Percentiles rank a stretch among this genome's conserved stretches.
phyloP scores from a whole-genome alignment of 1,140 invertebrate genomes.

The Zophobas morio region DNA sequence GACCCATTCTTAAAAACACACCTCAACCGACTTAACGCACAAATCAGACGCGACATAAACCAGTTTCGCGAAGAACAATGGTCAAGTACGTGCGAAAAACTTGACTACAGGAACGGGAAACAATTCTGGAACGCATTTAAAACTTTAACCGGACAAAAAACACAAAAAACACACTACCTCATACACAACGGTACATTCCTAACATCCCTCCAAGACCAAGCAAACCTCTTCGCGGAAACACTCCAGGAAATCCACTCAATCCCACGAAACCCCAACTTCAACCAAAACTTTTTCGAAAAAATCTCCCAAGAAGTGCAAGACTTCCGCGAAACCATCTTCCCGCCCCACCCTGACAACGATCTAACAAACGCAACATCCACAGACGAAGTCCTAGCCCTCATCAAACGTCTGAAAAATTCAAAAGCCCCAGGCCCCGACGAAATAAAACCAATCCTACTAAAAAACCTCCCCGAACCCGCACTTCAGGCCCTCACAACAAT shows the following conservation, averaged over 20 bases:
- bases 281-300: neutral
- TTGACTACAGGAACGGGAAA: neutral
- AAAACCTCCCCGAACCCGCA: slow-evolving; percentile 50
- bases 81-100: neutral
- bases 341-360: neutral
- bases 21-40: neutral
- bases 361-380: neutral
- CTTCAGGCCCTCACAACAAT: slow-evolving; percentile 42
- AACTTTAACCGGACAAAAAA: neutral
- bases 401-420: neutral
- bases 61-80: neutral
- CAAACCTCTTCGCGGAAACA: slow-evolving; percentile 4
- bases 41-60: neutral
- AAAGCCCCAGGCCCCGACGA: slow-evolving; percentile 40
- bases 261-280: neutral
- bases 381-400: neutral
- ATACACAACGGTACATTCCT: neutral
- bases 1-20: neutral
- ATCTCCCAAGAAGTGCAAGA: neutral
- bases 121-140: neutral
- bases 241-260: neutral
- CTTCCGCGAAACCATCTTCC: too few species aligned
- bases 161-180: neutral
- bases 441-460: slow-evolving; percentile 34
- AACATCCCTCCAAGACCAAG: neutral